A percentile compares a stretch with the other conserved stretches of the same genome.
Evolutionary conservation across 2,113 vertebrate species (phyloP).

Genomic region (Pyrgilauda ruficollis): DNA sequence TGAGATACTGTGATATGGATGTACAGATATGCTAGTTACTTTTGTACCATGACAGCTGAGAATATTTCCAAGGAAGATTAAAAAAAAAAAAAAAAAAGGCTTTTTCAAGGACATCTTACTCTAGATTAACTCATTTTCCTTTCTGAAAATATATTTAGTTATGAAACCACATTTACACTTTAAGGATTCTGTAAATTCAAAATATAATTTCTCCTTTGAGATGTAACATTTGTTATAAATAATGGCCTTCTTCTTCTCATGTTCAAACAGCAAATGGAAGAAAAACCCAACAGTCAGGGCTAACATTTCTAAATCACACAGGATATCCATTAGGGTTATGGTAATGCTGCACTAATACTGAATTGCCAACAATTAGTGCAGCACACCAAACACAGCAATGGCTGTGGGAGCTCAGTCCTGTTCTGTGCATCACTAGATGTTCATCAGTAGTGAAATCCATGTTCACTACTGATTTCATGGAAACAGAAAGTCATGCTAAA

Average conservation of each 20-base stretch:
- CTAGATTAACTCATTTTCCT: constrained; percentile 27
- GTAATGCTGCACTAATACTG: background rate
- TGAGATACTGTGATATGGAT: background rate
- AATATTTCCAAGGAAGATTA: background rate
- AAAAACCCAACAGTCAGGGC: constrained; percentile 1
- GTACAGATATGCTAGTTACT: background rate
- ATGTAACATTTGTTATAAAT: constrained; percentile 41
- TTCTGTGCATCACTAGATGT: background rate
- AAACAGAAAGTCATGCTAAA: background rate
- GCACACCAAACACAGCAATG: background rate
- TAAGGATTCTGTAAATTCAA: background rate
- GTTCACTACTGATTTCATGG: background rate
- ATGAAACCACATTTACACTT: constrained; percentile 19
- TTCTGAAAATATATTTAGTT: constrained; percentile 38
- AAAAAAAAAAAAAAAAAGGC: background rate
- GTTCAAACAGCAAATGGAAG: constrained; percentile 27
- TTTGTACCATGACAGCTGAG: background rate
- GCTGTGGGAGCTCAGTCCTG: background rate
- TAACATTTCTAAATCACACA: constrained; percentile 18
- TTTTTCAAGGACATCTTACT: background rate
- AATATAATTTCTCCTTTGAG: background rate
- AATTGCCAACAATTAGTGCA: background rate
- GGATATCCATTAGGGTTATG: background rate
- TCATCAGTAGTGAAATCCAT: no score
- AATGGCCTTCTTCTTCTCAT: constrained; percentile 52